Evolutionary conservation across 2,888 invertebrate species (phyloP).

Genomic region (Polyommatus icarus): DNA sequence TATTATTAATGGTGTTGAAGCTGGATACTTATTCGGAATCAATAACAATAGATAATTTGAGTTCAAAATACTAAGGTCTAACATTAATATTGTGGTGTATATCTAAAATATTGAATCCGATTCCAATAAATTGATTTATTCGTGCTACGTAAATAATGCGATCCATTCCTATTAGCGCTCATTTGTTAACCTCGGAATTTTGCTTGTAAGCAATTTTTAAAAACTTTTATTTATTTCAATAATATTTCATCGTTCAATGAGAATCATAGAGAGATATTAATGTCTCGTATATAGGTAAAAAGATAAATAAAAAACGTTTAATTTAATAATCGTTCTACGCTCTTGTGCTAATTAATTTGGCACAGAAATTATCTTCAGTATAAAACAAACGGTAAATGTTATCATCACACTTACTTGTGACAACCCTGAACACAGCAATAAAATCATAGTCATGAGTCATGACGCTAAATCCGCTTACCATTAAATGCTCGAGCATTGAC

Average conservation of each 20-base stretch:
- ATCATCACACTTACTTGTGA: conserved; percentile 22
- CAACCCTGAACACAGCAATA: conserved; percentile 49
- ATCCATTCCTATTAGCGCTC: conserved; percentile 2
- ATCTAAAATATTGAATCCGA: neutral
- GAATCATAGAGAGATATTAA: neutral
- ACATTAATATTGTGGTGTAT: conserved; percentile 10
- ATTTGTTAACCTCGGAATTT: neutral
- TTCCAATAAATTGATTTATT: conserved; percentile 11
- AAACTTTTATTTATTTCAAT: neutral
- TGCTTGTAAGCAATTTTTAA: conserved; percentile 6
- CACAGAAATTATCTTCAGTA: neutral
- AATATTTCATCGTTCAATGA: neutral
- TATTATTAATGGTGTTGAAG: conserved; percentile 41
- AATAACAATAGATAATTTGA: conserved; percentile 29
- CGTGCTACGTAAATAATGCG: neutral
- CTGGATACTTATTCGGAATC: conserved; percentile 28
- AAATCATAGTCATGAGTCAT: conserved; percentile 66
- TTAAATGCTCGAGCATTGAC: conserved; percentile 61
- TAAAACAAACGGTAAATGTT: neutral
- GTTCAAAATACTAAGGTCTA: conserved; percentile 27
- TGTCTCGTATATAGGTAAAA: too few relatives aligned
- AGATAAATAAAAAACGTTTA: neutral
- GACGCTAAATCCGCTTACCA: conserved; percentile 65
- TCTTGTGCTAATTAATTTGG: neutral
- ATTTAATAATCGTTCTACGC: neutral